phyloP scores from a whole-genome alignment of 1,140 invertebrate genomes.

The Euwallacea fornicatus region DNA sequence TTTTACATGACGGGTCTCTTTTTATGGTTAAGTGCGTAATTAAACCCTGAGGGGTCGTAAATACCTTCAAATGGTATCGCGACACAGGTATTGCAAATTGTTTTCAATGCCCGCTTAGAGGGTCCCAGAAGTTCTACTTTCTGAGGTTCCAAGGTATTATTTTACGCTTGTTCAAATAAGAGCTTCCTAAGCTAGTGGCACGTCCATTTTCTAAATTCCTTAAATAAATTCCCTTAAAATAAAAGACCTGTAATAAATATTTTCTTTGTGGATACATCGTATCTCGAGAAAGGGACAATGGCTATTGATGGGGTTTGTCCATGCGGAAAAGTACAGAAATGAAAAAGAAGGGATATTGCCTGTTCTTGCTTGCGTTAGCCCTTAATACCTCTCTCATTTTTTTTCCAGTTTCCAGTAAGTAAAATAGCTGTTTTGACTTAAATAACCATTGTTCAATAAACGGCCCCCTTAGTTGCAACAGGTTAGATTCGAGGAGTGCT shows the following conservation, averaged over 20 bases:
- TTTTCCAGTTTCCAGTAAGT: too few species aligned
- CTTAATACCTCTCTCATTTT: too few species aligned
- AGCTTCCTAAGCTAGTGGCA: slow-evolving; percentile 24
- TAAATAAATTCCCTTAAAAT: slow-evolving; percentile 37
- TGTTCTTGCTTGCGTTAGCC: slow-evolving; percentile 1
- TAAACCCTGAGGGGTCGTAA: too few species aligned
- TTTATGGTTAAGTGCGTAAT: neutral
- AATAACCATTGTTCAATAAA: neutral
- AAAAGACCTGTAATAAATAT: slow-evolving; percentile 38
- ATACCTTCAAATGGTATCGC: too few species aligned
- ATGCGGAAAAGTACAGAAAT: slow-evolving; percentile 36
- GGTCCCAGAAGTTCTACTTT: neutral
- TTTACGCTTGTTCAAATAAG: slow-evolving; percentile 12
- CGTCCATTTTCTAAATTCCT: slow-evolving; percentile 36
- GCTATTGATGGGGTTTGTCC: slow-evolving; percentile 31
- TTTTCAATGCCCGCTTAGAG: neutral
- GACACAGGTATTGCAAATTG: neutral
- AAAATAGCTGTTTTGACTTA: too few species aligned
- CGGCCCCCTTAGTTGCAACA: neutral
- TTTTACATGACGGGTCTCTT: neutral
- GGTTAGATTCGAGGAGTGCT: slow-evolving; percentile 6
- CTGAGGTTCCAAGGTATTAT: slow-evolving; percentile 16
- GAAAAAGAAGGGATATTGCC: slow-evolving; percentile 18
- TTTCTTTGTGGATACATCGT: slow-evolving; percentile 37
- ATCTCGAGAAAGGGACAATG: slow-evolving; percentile 34